Conservation (phyloP, 37 sponge, comb jelly and placozoan species). For the Eunapius fragilis region DNA sequence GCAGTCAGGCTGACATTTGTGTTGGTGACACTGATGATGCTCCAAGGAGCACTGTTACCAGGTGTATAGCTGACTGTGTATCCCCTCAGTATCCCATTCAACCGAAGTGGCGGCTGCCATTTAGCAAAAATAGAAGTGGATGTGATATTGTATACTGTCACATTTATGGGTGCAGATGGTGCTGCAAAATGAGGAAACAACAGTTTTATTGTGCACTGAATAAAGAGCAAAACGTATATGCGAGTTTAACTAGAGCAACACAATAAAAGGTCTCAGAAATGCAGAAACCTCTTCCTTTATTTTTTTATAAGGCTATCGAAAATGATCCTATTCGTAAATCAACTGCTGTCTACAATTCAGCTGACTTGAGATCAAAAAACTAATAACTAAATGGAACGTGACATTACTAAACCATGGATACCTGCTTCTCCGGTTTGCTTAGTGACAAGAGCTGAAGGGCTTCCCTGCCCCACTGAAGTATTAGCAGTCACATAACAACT, state of each 20-base stretch:
- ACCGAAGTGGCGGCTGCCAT: conserved; percentile 18
- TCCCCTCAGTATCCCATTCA: conserved; percentile 16
- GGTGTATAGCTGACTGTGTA: conserved; percentile 18
- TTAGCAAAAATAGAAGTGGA: conserved; percentile 2
- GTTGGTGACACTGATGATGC: not conserved
- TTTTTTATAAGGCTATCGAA: no score
- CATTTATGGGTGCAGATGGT: conserved; percentile 30
- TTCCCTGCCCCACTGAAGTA: conserved; percentile 16
- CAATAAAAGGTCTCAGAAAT: not conserved
- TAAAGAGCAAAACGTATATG: not conserved
- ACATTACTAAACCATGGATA: not conserved
- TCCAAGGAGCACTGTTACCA: not conserved
- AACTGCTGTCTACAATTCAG: no score
- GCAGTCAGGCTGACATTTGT: not conserved
- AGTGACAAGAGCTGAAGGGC: not conserved
- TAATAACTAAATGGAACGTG: not conserved
- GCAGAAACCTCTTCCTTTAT: not conserved
- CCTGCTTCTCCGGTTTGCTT: not conserved
- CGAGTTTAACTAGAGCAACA: no score
- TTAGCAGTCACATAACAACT: conserved; percentile 28
- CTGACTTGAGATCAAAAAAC: not conserved
- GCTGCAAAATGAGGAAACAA: not conserved
- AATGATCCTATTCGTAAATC: no score
- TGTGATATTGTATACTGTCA: not conserved
- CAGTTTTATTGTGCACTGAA: not conserved